These are phyloP conservation scores for Plutomurus gul DNA, from an alignment of 1,140 invertebrate genomes.

Conservation along the genomic window DNA sequence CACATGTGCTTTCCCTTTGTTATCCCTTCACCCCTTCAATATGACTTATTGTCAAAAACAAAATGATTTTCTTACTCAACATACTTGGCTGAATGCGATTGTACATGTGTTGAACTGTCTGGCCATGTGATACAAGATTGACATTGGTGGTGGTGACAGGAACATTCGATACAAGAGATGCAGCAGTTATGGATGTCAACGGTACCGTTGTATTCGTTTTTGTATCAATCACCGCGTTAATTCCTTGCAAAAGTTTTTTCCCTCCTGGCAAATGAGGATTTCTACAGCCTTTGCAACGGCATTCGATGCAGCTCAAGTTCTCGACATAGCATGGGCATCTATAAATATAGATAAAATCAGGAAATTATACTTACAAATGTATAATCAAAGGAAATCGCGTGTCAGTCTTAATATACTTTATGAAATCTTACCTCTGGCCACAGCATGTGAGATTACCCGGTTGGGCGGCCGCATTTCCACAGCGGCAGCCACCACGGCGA, in stretches of 20 bases:
- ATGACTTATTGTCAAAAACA: not conserved
- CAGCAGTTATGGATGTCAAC: not conserved
- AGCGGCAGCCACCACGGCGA: slow-evolving; percentile 71
- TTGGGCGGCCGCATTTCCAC: slow-evolving; percentile 84
- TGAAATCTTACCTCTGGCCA: slow-evolving; percentile 68
- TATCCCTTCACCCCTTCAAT: not conserved
- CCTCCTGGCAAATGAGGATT: slow-evolving; percentile 83
- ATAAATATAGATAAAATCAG: too few relatives aligned
- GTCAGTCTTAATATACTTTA: too few relatives aligned
- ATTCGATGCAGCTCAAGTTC: slow-evolving; percentile 81
- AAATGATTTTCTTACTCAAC: not conserved
- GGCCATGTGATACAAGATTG: not conserved
- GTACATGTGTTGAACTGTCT: not conserved
- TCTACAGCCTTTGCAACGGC: slow-evolving; percentile 85
- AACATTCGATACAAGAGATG: not conserved
- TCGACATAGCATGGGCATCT: slow-evolving; percentile 87
- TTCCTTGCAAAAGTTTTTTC: slow-evolving; percentile 66
- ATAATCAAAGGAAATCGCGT: too few relatives aligned
- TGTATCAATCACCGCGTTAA: slow-evolving; percentile 40
- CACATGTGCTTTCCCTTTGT: too few relatives aligned
- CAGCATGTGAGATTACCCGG: slow-evolving; percentile 89
- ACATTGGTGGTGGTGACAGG: not conserved
- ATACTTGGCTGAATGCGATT: slow-evolving; percentile 5
- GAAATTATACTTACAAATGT: too few relatives aligned
- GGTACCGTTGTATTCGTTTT: slow-evolving; percentile 25